These are phyloP conservation scores for Lanius collurio DNA, from an alignment of 2,113 vertebrate genomes.

Conservation along the genomic window DNA sequence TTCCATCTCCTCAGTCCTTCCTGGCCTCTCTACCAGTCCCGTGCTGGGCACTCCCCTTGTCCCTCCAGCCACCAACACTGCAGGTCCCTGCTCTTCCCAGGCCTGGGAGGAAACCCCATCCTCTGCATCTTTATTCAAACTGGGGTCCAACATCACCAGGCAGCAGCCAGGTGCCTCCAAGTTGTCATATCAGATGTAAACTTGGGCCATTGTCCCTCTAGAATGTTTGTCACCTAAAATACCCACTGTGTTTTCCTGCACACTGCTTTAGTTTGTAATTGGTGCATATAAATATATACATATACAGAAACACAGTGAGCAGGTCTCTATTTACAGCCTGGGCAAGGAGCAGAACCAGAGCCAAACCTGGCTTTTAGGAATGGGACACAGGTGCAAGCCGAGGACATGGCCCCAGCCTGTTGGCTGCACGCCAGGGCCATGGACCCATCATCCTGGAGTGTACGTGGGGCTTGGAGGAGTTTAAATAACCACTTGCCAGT, in stretches of 20 bases:
- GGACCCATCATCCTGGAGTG: not conserved
- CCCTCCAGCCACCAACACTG: not conserved
- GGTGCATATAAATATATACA: not conserved
- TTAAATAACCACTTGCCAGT: fast-evolving
- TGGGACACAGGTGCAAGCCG: not conserved
- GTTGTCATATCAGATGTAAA: not conserved
- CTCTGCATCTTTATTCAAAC: not conserved
- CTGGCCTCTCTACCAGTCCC: not conserved
- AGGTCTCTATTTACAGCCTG: constrained; percentile 5
- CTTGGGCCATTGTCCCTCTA: not conserved
- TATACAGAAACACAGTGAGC: not conserved
- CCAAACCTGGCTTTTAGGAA: constrained; percentile 7
- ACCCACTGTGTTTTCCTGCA: not conserved
- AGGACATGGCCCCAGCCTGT: not conserved
- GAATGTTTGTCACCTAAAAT: not conserved
- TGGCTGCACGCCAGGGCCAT: not conserved
- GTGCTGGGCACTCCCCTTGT: not conserved
- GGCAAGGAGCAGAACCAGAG: not conserved
- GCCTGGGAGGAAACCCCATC: not conserved
- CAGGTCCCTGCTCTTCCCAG: not conserved
- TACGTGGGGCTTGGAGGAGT: not conserved
- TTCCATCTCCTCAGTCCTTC: not conserved
- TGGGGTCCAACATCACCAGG: not conserved
- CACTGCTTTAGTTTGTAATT: not conserved
- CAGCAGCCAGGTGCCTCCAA: not conserved